These are phyloP conservation scores for Phortica magna DNA, from an alignment of 2,888 invertebrate species.

Conservation along the genomic window DNA sequence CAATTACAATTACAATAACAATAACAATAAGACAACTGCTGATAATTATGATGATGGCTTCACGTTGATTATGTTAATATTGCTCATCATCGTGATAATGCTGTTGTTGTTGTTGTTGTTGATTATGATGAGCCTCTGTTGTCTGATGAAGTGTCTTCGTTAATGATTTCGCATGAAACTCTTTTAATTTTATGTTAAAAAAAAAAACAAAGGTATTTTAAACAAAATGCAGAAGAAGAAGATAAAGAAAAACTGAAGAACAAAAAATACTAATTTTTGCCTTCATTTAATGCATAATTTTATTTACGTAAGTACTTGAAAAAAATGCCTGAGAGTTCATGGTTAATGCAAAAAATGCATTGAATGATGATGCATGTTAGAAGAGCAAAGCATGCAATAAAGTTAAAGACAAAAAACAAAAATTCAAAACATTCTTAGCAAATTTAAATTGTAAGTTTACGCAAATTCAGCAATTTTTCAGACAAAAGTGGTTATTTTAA, in stretches of 20 bases:
- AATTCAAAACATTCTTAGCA: no score
- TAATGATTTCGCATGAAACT: conserved; percentile 23
- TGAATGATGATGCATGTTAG: no score
- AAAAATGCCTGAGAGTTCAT: no score
- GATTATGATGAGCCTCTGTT: conserved; percentile 2
- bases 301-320: no score
- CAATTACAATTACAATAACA: background rate
- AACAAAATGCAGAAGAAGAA: background rate
- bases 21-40: background rate
- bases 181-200: conserved; percentile 16
- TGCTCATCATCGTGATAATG: background rate
- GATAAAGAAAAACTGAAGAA: background rate
- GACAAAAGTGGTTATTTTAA: no score
- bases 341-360: no score
- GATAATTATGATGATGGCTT: background rate
- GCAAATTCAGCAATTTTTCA: no score
- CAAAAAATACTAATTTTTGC: no score
- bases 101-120: background rate
- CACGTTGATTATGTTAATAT: background rate
- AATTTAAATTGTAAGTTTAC: no score
- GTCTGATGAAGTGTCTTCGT: background rate
- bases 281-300: no score
- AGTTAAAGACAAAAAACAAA: no score
- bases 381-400: no score
- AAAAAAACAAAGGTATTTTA: background rate